Base-by-base conservation (phyloP, 64 coral and sea anemone species). In the Actinia equina region DNA sequence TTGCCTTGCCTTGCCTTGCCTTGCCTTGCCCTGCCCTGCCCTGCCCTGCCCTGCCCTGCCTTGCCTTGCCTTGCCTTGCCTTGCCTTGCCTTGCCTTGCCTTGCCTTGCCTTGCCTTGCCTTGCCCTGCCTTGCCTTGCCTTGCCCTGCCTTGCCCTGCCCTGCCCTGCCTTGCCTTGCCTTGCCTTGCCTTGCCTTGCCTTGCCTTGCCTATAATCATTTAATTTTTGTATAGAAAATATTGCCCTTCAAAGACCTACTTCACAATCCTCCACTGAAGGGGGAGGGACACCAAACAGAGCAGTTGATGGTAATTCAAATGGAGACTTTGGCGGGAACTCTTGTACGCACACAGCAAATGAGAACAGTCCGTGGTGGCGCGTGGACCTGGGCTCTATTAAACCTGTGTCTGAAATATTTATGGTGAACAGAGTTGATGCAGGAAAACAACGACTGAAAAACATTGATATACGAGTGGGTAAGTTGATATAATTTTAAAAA, bases 391-490 rank as follows among this genome's bases (percentile, higher is more conserved):
- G 67, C 55, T 53, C 26, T 55, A 71, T 18, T 19, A 71, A 87
- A 37, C 86, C 19, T 54, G 86, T 87, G 41, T 23, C 67, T 52
- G 86, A 87, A 71, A 53, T 87, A 30, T 87, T 77, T 62, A 37
- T 87, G 22, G 86, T 77, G 65, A 87, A 52, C 45, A 22, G 69
- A 87, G 44, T 12, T 44, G 30, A 51, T 19, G 51, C 25, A 44
- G 20, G 18, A 25, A 74, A 10, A n/a, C 0, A 37, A 37, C 58
- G 67, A 30, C 1, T 87, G 84, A 62, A 27, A 27, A 52, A 69
- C 37, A 70, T 87, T 87, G 86, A 87, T 52, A 87, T 87, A 74
- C 6, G 52, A 87, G 86, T 87, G 10, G 86, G 86, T 87, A 77
- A 64, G 86, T 77, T 12, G 12, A 54, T 54, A 37, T 54, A 12